Conservation (phyloP, 2,113 vertebrate genomes). For the Oplegnathus fasciatus region DNA sequence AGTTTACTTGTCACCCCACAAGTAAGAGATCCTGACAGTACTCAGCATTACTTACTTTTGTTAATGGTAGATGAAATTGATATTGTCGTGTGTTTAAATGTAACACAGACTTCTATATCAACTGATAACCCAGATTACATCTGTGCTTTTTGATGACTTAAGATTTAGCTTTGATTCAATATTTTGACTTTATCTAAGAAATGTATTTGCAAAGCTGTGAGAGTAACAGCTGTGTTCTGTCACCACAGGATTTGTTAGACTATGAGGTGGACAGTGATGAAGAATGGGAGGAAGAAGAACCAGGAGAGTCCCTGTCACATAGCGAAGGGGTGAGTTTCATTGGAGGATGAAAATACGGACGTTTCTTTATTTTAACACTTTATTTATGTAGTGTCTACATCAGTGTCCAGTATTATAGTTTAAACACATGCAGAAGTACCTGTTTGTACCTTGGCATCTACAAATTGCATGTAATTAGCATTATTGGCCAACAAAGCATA, state of each 20-base stretch:
- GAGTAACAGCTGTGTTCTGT: background rate
- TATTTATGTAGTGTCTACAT: background rate
- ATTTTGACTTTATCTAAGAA: background rate
- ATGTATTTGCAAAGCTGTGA: conserved; percentile 1
- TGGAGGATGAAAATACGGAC: background rate
- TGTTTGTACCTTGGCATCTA: background rate
- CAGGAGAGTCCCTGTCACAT: conserved; percentile 96
- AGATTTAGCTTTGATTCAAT: background rate
- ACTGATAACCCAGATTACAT: background rate
- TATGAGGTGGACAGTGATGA: conserved; percentile 98
- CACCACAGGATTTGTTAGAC: conserved; percentile 89
- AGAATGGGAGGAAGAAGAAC: conserved; percentile 99
- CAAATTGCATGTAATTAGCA: background rate
- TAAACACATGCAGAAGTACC: background rate
- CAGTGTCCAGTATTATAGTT: background rate
- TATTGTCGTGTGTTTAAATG: background rate
- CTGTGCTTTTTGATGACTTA: background rate
- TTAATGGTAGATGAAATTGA: background rate
- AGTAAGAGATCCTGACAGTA: background rate
- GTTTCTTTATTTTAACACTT: too few species aligned
- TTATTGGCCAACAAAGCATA: background rate
- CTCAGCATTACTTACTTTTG: background rate
- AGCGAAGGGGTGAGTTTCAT: conserved; percentile 92
- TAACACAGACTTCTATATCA: background rate
- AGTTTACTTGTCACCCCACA: too few species aligned